Conservation (phyloP, 2,113 vertebrate species). For the Mormyrus iriodes region DNA sequence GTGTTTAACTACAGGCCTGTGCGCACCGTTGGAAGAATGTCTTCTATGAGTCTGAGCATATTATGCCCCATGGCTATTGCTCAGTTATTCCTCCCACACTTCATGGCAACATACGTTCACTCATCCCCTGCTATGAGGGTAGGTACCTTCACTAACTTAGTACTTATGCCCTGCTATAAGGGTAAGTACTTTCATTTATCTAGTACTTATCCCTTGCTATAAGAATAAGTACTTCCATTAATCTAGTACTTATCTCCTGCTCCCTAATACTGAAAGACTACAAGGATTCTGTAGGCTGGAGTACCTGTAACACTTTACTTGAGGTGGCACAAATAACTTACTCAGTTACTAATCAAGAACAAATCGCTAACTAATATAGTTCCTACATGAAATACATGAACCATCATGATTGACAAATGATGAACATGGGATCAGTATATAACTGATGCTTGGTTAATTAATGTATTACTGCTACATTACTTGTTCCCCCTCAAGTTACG, state of each 20-base stretch:
- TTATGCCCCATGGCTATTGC: constrained; percentile 91
- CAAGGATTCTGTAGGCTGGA: background rate
- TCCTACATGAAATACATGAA: background rate
- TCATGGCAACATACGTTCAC: constrained; percentile 67
- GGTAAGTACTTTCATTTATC: background rate
- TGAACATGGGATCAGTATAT: background rate
- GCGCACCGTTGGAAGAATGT: constrained; percentile 98
- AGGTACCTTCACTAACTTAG: constrained; percentile 19
- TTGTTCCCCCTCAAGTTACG: background rate
- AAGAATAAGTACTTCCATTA: background rate
- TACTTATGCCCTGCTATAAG: background rate
- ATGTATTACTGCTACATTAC: background rate
- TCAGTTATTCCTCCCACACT: constrained; percentile 82
- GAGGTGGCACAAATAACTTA: background rate
- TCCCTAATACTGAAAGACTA: background rate
- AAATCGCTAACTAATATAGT: background rate
- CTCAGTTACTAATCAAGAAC: background rate
- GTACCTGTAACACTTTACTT: background rate
- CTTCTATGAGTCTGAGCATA: constrained; percentile 83
- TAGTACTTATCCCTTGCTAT: background rate
- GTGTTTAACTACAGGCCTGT: constrained; percentile 70
- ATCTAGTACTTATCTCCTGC: background rate
- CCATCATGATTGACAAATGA: background rate
- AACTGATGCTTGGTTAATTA: background rate
- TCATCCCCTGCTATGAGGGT: constrained; percentile 98